Evolutionary conservation across 2,888 invertebrate genomes (phyloP).

Genomic region (Andrena haemorrhoa): DNA sequence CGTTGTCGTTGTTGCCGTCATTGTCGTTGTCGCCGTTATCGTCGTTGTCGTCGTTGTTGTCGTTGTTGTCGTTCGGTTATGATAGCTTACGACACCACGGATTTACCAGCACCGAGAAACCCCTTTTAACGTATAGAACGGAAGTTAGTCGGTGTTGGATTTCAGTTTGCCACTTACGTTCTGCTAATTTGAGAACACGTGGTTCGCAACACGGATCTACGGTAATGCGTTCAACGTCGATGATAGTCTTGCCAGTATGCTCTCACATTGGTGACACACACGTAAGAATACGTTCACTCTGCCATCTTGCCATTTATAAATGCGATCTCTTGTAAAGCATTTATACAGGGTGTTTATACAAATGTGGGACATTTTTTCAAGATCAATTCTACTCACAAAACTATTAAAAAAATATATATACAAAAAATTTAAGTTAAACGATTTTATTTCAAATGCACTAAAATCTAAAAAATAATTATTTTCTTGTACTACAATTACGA

Average conservation of each 20-base stretch:
- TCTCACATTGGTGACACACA: background rate
- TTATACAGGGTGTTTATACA: too few relatives aligned
- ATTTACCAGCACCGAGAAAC: slow-evolving; percentile 66
- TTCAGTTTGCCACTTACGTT: slow-evolving; percentile 74
- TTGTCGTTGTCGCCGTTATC: slow-evolving; percentile 4
- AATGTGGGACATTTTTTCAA: too few relatives aligned
- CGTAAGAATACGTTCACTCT: background rate
- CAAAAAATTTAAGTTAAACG: too few relatives aligned
- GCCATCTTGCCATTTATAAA: too few relatives aligned
- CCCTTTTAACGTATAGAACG: slow-evolving; percentile 50
- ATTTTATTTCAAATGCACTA: too few relatives aligned
- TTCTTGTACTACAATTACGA: too few relatives aligned
- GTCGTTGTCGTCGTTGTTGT: slow-evolving; percentile 26
- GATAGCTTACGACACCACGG: slow-evolving; percentile 59
- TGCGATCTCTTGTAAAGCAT: too few relatives aligned
- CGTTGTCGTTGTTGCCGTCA: slow-evolving; percentile 34
- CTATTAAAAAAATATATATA: too few relatives aligned
- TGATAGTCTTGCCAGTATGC: slow-evolving; percentile 43
- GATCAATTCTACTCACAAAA: too few relatives aligned
- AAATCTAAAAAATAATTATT: too few relatives aligned
- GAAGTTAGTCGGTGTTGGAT: slow-evolving; percentile 72
- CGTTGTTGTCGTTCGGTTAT: slow-evolving; percentile 41
- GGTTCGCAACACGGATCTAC: slow-evolving; percentile 29
- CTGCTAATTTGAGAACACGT: slow-evolving; percentile 66
- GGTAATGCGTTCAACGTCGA: slow-evolving; percentile 35